phyloP scores from a whole-genome alignment of 2,888 invertebrate species.

The Apotomis capreana region DNA sequence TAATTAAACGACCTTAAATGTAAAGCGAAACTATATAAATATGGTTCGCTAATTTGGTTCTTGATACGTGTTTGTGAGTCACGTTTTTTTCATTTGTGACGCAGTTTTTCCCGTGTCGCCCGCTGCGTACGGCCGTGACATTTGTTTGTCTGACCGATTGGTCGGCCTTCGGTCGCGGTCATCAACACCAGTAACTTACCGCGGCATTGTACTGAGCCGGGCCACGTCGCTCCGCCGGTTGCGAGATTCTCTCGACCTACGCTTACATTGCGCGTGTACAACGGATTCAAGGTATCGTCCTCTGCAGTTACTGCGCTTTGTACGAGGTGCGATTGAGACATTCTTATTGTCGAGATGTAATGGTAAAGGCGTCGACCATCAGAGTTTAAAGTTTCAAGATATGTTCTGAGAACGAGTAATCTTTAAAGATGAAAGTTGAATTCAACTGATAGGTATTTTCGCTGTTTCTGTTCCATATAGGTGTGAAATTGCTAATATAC shows the following conservation, averaged over 20 bases:
- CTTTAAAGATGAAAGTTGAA: too few relatives aligned
- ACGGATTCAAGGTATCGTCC: slow-evolving; percentile 20
- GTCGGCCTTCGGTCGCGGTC: slow-evolving; percentile 80
- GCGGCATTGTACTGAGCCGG: slow-evolving; percentile 5
- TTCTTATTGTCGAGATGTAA: background rate
- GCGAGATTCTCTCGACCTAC: slow-evolving; percentile 2
- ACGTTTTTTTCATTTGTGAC: slow-evolving; percentile 78
- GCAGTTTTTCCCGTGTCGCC: slow-evolving; percentile 73
- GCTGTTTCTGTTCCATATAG: background rate
- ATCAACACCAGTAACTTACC: slow-evolving; percentile 75
- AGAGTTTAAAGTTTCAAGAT: background rate
- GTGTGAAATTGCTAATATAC: background rate
- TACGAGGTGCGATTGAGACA: slow-evolving; percentile 26
- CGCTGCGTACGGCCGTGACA: slow-evolving; percentile 76
- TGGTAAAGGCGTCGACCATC: background rate
- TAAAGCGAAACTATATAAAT: slow-evolving; percentile 36
- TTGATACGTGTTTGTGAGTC: slow-evolving; percentile 61
- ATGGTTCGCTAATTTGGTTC: slow-evolving; percentile 30
- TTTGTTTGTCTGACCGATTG: slow-evolving; percentile 82
- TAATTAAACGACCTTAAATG: slow-evolving; percentile 44
- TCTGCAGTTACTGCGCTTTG: slow-evolving; percentile 34
- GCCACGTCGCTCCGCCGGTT: background rate
- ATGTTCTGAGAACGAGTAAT: slow-evolving; percentile 5
- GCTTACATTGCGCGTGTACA: slow-evolving; percentile 27
- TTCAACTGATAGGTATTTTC: background rate